These are phyloP conservation scores for Falco columbarius DNA, from an alignment of 2,797 vertebrate genomes.

Conservation along the genomic window DNA sequence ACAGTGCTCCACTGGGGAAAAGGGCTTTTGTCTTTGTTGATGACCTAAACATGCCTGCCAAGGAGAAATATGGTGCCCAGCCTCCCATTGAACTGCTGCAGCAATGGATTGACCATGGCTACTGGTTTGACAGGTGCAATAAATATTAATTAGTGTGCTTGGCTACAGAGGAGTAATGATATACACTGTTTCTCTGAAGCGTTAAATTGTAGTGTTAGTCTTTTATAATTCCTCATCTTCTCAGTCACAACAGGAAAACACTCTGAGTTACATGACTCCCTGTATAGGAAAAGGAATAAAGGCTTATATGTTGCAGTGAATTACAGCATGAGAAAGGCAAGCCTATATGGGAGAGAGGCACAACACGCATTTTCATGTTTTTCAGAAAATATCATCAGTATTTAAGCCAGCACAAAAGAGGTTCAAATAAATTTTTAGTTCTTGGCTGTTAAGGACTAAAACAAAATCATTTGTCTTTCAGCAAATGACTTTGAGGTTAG, in stretches of 20 bases:
- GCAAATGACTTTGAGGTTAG: constrained; percentile 30
- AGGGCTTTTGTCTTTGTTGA: constrained; percentile 82
- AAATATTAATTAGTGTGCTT: constrained; percentile 87
- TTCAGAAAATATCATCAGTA: constrained; percentile 23
- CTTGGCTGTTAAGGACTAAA: constrained; percentile 41
- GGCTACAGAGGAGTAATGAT: constrained; percentile 83
- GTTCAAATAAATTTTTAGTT: constrained; percentile 51
- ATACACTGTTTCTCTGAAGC: constrained; percentile 83
- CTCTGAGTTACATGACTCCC: constrained; percentile 68
- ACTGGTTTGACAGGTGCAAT: constrained; percentile 85
- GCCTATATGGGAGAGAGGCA: not conserved
- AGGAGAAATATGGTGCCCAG: constrained; percentile 83
- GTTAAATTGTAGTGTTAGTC: constrained; percentile 86
- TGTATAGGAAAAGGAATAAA: constrained; percentile 71
- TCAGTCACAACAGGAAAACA: constrained; percentile 80
- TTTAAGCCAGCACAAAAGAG: constrained; percentile 41
- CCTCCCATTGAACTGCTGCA: constrained; percentile 82
- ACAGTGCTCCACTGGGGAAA: constrained; percentile 67
- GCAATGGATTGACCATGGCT: constrained; percentile 82
- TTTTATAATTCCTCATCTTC: constrained; percentile 82
- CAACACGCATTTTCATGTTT: not conserved
- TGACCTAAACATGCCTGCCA: constrained; percentile 85
- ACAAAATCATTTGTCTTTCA: constrained; percentile 37
- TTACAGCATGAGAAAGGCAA: constrained; percentile 54
- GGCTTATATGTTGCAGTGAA: constrained; percentile 68